Percentiles rank a stretch among this genome's conserved stretches.
phyloP scores from a whole-genome alignment of 2,888 invertebrate genomes.

The Chouioia cunea region DNA sequence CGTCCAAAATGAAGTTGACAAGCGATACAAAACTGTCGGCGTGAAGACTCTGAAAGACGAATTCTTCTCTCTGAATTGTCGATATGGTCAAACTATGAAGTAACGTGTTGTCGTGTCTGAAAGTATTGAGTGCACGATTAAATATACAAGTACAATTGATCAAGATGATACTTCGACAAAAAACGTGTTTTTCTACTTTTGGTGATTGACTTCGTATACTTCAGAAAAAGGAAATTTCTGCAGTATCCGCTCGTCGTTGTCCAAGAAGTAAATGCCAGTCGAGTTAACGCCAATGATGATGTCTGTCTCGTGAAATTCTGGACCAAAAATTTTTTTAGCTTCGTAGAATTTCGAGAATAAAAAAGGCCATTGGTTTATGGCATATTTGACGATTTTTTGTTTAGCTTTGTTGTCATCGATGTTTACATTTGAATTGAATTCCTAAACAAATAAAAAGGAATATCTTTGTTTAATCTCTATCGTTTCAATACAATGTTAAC shows the following conservation, averaged over 20 bases:
- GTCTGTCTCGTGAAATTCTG: conserved; percentile 77
- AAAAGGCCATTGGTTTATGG: conserved; percentile 94
- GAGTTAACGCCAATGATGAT: conserved; percentile 92
- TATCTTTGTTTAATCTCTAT: not conserved
- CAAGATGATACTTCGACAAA: no score
- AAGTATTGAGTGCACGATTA: not conserved
- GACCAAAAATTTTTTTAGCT: conserved; percentile 82
- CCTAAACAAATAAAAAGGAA: conserved; percentile 63
- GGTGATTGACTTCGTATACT: conserved; percentile 80
- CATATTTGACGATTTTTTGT: conserved; percentile 91
- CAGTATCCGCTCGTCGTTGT: conserved; percentile 91
- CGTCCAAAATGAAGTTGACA: conserved; percentile 86
- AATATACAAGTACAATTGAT: not conserved
- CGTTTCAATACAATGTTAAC: not conserved
- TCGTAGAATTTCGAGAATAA: conserved; percentile 95
- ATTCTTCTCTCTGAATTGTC: conserved; percentile 90
- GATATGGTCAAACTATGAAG: conserved; percentile 80
- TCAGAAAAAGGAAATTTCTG: conserved; percentile 90
- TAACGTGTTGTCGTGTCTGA: conserved; percentile 70
- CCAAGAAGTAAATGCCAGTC: conserved; percentile 92
- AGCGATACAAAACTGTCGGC: conserved; percentile 87
- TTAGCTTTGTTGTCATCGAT: conserved; percentile 80
- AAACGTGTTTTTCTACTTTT: conserved; percentile 62
- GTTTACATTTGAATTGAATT: conserved; percentile 79
- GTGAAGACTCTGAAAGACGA: conserved; percentile 89